Conservation (phyloP, 2,888 invertebrate genomes). For the Dendrolimus houi region DNA sequence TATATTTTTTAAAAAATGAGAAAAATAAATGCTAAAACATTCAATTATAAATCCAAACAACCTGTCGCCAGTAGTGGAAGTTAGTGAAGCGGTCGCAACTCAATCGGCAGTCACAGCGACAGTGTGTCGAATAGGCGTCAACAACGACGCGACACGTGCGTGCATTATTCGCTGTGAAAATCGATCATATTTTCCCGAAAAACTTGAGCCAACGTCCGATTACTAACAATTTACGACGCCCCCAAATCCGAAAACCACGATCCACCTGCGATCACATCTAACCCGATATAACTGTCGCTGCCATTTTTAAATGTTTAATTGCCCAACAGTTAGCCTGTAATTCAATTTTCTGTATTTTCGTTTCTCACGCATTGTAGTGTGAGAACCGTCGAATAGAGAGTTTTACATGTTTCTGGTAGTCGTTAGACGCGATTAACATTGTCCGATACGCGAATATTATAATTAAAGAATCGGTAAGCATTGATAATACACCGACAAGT, state of each 20-base stretch:
- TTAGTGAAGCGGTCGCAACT: slow-evolving; percentile 17
- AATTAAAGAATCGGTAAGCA: slow-evolving; percentile 31
- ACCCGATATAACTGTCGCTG: slow-evolving; percentile 57
- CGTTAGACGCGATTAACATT: slow-evolving; percentile 40
- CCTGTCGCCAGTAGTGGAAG: slow-evolving; percentile 23
- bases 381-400: slow-evolving; percentile 51
- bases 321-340: slow-evolving; percentile 56
- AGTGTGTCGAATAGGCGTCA: slow-evolving; percentile 45
- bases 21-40: slow-evolving; percentile 5
- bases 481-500: slow-evolving; percentile 28
- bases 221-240: slow-evolving; percentile 51
- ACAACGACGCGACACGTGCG: slow-evolving; percentile 54
- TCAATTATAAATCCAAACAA: slow-evolving; percentile 25
- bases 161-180: slow-evolving; percentile 70
- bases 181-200: slow-evolving; percentile 64
- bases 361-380: slow-evolving; percentile 63
- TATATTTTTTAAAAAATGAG: neutral
- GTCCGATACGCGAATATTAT: slow-evolving; percentile 52
- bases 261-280: slow-evolving; percentile 53
- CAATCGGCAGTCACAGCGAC: slow-evolving; percentile 32
- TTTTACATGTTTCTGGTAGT: slow-evolving; percentile 44
- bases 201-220: slow-evolving; percentile 60
- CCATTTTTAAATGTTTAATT: slow-evolving; percentile 61
- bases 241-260: slow-evolving; percentile 59
- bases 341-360: slow-evolving; percentile 51